Base-by-base conservation (phyloP, 2,113 vertebrate genomes). In the Eretmochelys imbricata region DNA sequence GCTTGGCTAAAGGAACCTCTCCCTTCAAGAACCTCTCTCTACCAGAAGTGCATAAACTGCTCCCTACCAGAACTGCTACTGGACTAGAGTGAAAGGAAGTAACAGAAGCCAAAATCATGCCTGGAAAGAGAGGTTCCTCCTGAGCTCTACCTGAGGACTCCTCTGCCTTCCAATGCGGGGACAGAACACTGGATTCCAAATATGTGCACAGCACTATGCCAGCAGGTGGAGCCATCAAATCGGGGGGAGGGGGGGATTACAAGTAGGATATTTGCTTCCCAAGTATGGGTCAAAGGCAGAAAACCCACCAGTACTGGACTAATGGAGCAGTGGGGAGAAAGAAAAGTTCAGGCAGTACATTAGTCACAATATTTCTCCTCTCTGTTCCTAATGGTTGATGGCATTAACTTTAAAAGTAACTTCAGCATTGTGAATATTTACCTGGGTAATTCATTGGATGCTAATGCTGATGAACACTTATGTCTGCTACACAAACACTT, bases 361-460 rank as follows among this genome's bases (percentile, higher is more conserved):
- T 72, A 93, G 72, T 93, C 59, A 3, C 76, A 95, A 93, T 25
- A 72, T 87, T 90, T 22, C 53, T 92, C 50, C 59, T 96, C 50
- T 6, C 62, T 84, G 46, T 90, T 75, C 83, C 31, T 90, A 83
- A 85, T 0, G 4, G 76, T 50, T 88, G 76, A 85, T 4, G 14
- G 54, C 69, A 96, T 80, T 38, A 85, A 91, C 46, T 89, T 31
- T 19, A 88, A 94, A 93, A 93, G 85, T n/a, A 84, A 82, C 48
- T 54, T 38, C 29, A 90, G 54, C 35, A 85, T 83, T 24, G 0
- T 0, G 82, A 51, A 20, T 51, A 42, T 90, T 90, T 88, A 82
- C 51, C 76, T 89, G 59, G 2, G 0, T 42, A 95, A 91, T 80
- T 82, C 75, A 93, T 0, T 89, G 16, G 46, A 76, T 20, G 57